Base-by-base conservation (phyloP, 2,888 invertebrate genomes). In the Xanthia icteritia region DNA sequence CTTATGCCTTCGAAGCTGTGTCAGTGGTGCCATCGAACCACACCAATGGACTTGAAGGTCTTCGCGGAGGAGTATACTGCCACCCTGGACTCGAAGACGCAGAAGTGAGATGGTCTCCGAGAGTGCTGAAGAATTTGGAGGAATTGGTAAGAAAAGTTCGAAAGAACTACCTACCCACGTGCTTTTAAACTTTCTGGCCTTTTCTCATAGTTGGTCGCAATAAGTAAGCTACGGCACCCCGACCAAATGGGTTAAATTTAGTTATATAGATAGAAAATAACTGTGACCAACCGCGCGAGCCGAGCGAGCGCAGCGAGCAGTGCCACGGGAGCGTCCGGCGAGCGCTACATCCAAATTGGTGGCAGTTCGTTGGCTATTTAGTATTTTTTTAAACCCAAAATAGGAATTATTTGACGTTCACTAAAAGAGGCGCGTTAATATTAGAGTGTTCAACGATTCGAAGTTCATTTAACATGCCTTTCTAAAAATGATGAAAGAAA, bases 1-100 rank as follows among this genome's bases (percentile, higher is more conserved):
- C 92, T 0, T 96, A 91, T 82, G 95, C 97, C 20, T 97, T 97
- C 89, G 97, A 97, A 92, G 95, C 97, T 0, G 98, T 97, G 8
- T 97, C 97, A 0, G 93, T 98, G 4, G 97, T 97, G 0, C 96
- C 95, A 0, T 92, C 89, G 23, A 92, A 90, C 45, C 96, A 97
- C 86, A 92, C 91, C 0, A 95, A 95, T 20, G 97, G 97, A 0
- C 91, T 97, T 5, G 92, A 92, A 2, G 96, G 95, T 20, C 93
- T 98, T 0, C 93, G 93, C 27, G 97, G 97, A 0, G 96, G 95
- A 9, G 97, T 96, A 27, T 97, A 97, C 90, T 98, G 98, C 85
- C 98, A 98, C 92, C 98, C 98, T 0, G 98, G 98, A 0, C 95
- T 97, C 65, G 96, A 96, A 60, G 94, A 96, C 73, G 89, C 94